Conservation (phyloP, 2,797 vertebrate genomes). For the Epinephelus malabaricus region DNA sequence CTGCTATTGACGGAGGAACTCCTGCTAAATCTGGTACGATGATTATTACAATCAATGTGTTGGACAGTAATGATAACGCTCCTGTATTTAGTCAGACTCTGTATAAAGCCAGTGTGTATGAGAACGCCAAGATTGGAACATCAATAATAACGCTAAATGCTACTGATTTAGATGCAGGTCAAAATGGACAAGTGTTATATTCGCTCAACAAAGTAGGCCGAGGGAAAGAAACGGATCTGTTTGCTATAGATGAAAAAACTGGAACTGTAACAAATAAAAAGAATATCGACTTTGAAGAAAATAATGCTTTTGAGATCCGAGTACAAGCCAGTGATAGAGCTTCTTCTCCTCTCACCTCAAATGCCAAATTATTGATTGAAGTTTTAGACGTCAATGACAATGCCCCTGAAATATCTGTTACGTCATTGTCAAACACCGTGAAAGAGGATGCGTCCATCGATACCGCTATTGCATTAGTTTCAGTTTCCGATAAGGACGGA, state of each 20-base stretch:
- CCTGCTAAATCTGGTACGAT: constrained; percentile 67
- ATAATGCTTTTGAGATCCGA: constrained; percentile 73
- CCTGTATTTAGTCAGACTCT: constrained; percentile 69
- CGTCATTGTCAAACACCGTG: constrained; percentile 86
- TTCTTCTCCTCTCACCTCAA: constrained; percentile 46
- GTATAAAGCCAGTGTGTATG: constrained; percentile 79
- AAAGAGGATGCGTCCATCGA: constrained; percentile 85
- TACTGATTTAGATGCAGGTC: constrained; percentile 71
- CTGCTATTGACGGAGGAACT: constrained; percentile 78
- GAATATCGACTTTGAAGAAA: constrained; percentile 72
- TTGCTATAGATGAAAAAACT: constrained; percentile 81
- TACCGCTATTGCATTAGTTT: constrained; percentile 91
- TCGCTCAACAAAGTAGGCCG: constrained; percentile 67
- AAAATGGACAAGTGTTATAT: constrained; percentile 83
- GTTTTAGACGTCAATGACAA: constrained; percentile 84
- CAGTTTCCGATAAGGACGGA: constrained; percentile 90
- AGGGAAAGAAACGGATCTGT: constrained; percentile 74
- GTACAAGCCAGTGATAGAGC: constrained; percentile 80
- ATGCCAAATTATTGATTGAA: constrained; percentile 81
- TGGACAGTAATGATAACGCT: constrained; percentile 77
- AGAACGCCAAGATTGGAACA: constrained; percentile 81
- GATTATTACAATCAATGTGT: constrained; percentile 54
- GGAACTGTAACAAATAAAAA: constrained; percentile 83
- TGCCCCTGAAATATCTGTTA: constrained; percentile 82
- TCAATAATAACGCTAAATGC: constrained; percentile 66